Evolutionary conservation across 2,888 invertebrate genomes (phyloP).

Genomic region (Drosophila lacicola): DNA sequence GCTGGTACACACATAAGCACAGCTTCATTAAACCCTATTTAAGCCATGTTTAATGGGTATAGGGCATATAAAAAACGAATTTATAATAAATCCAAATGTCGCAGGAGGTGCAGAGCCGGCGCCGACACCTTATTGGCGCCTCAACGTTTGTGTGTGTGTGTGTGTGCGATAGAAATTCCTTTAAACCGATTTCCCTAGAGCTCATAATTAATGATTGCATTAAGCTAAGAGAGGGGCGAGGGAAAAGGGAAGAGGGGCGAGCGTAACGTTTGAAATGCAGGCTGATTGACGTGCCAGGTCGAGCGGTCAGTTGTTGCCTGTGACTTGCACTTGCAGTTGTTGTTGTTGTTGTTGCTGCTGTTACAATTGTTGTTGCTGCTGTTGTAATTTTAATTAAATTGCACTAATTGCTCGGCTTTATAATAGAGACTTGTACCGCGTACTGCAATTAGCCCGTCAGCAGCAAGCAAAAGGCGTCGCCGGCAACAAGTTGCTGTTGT

Average conservation of each 20-base stretch:
- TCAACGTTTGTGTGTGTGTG: background rate
- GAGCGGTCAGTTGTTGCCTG: slow-evolving; percentile 40
- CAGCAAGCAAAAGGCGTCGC: slow-evolving; percentile 61
- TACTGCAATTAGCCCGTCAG: slow-evolving; percentile 69
- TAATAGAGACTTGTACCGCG: slow-evolving; percentile 42
- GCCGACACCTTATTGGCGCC: slow-evolving; percentile 55
- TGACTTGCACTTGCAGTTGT: slow-evolving; percentile 61
- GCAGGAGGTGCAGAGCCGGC: slow-evolving; percentile 24
- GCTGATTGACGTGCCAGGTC: slow-evolving; percentile 75
- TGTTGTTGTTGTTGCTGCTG: slow-evolving; percentile 28
- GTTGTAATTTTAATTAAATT: slow-evolving; percentile 76
- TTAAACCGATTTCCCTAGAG: slow-evolving; percentile 50
- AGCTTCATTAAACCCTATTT: background rate
- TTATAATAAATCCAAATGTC: slow-evolving; percentile 43
- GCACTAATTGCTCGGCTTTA: slow-evolving; percentile 74
- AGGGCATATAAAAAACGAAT: slow-evolving; percentile 42
- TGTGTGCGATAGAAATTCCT: slow-evolving; percentile 48
- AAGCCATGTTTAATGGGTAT: background rate
- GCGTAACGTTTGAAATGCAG: slow-evolving; percentile 14
- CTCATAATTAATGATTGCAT: slow-evolving; percentile 70
- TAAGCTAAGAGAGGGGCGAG: slow-evolving; percentile 8
- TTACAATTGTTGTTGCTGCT: slow-evolving; percentile 34
- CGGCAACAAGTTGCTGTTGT: slow-evolving; percentile 22
- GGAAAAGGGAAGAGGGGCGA: background rate
- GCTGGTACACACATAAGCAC: background rate